Evolutionary conservation across 2,888 invertebrate genomes (phyloP).

Genomic region (Oxystoma pomonae): DNA sequence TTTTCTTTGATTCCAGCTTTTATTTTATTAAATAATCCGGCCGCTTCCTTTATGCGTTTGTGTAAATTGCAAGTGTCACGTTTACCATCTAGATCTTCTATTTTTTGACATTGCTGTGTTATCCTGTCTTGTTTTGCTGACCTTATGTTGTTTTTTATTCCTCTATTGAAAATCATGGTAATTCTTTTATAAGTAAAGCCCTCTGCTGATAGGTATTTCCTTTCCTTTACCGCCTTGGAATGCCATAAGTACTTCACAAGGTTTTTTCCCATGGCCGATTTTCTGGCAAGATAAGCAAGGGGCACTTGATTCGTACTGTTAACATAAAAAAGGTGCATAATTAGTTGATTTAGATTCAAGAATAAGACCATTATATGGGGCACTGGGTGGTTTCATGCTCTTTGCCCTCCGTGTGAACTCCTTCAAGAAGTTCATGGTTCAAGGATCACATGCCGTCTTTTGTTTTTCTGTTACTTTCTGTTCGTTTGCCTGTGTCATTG

Average conservation of each 20-base stretch:
- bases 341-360: not conserved
- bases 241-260: not conserved
- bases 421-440: constrained; percentile 39
- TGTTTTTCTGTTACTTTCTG: no score
- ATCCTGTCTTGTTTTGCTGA: no score
- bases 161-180: no score
- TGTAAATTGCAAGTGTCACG: no score
- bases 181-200: no score
- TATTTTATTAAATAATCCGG: no score
- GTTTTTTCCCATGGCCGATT: not conserved
- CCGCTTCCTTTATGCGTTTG: no score
- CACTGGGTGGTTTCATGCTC: constrained; percentile 35
- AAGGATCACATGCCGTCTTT: constrained; percentile 20
- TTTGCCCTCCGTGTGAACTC: constrained; percentile 39
- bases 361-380: constrained; percentile 38
- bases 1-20: no score
- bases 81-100: no score
- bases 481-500: not conserved
- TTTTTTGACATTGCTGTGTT: no score
- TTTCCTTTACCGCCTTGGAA: not conserved
- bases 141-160: no score
- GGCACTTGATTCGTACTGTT: not conserved
- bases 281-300: not conserved
- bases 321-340: not conserved
- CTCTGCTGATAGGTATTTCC: not conserved